Percentiles rank a stretch among this genome's conserved stretches.
These are phyloP conservation scores for Cottoperca gobio DNA, from an alignment of 2,797 vertebrate species.

Conservation along the genomic window DNA sequence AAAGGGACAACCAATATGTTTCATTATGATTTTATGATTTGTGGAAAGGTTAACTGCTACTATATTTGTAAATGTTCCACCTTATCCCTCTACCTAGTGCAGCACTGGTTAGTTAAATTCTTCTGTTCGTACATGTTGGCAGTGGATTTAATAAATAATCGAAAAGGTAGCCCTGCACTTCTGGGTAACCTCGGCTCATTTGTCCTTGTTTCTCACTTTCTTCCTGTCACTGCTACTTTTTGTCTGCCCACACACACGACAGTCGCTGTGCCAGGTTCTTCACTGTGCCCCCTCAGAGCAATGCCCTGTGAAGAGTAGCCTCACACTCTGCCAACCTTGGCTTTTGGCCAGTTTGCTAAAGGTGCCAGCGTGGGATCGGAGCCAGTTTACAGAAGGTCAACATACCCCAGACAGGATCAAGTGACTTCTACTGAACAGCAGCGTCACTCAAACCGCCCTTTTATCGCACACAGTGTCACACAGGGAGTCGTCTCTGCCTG, in stretches of 20 bases:
- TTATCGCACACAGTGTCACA: conserved; percentile 33
- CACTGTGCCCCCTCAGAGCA: conserved; percentile 34
- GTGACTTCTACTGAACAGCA: conserved; percentile 73
- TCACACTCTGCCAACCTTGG: conserved; percentile 61
- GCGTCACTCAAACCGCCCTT: conserved; percentile 69
- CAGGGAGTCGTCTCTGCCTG: conserved; percentile 12
- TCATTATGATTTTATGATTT: neutral
- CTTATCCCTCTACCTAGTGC: neutral
- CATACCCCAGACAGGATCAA: conserved; percentile 70
- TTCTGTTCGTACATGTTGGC: conserved; percentile 4
- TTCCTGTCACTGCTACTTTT: conserved; percentile 45
- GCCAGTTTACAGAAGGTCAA: conserved; percentile 78
- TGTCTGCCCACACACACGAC: conserved; percentile 17
- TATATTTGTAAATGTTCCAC: conserved; percentile 9
- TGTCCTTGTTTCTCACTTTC: conserved; percentile 26
- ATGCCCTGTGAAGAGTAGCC: conserved; percentile 44
- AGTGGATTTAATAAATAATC: conserved; percentile 25
- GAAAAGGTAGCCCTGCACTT: conserved; percentile 24
- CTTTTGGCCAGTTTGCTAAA: conserved; percentile 60
- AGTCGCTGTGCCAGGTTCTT: conserved; percentile 39
- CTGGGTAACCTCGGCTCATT: conserved; percentile 28
- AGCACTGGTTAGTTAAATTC: conserved; percentile 20
- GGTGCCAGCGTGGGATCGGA: conserved; percentile 61
- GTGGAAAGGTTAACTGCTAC: neutral
- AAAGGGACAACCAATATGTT: neutral